These are phyloP conservation scores for Dendronephthya gigantea DNA, from an alignment of 64 coral and sea anemone genomes.

Conservation along the genomic window DNA sequence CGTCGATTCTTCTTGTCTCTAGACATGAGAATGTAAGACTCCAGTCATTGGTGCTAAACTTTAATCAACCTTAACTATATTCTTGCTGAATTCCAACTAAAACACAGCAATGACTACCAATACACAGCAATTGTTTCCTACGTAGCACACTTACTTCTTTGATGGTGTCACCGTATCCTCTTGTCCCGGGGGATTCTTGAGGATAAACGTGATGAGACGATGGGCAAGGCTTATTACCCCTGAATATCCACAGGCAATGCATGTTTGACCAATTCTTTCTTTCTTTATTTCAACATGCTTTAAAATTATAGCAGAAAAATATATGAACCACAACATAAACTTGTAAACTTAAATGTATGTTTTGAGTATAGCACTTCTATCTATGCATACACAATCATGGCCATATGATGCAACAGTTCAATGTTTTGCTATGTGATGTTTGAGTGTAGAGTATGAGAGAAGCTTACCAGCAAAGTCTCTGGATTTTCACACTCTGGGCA, in stretches of 20 bases:
- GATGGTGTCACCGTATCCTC: conserved; percentile 71
- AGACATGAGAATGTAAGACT: too few species aligned
- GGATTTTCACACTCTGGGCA: conserved; percentile 93
- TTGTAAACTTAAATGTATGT: too few species aligned
- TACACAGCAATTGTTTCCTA: too few species aligned
- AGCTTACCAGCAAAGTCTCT: conserved; percentile 81
- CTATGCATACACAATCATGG: too few species aligned
- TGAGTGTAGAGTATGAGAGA: too few species aligned
- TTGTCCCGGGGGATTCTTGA: conserved; percentile 78
- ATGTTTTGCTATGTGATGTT: too few species aligned
- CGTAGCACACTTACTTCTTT: conserved; percentile 60
- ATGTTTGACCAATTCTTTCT: conserved; percentile 82
- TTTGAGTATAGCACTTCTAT: too few species aligned
- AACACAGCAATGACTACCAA: too few species aligned
- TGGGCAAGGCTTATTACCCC: conserved; percentile 70
- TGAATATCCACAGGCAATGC: conserved; percentile 78
- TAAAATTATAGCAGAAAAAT: background rate
- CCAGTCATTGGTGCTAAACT: too few species aligned
- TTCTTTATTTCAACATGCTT: conserved; percentile 68
- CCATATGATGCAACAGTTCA: too few species aligned
- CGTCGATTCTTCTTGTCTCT: conserved; percentile 78
- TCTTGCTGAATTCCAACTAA: too few species aligned
- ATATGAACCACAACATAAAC: background rate
- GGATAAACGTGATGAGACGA: conserved; percentile 86
- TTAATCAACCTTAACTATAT: too few species aligned